phyloP scores from a whole-genome alignment of 2,888 invertebrate genomes.

The Pediacus dermestoides region DNA sequence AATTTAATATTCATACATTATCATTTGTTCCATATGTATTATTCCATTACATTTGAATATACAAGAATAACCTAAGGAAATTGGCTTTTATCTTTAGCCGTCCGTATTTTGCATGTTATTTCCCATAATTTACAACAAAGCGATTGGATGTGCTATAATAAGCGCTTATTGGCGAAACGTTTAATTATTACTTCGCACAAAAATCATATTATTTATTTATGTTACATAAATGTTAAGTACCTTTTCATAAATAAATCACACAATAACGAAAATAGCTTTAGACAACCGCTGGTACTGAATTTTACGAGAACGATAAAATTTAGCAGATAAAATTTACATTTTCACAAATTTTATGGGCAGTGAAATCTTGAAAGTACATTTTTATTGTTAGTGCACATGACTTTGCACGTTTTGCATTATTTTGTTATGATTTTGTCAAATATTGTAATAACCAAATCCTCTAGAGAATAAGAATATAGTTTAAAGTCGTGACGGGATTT shows the following conservation, averaged over 20 bases:
- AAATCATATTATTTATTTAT: too few species aligned
- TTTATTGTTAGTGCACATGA: slow-evolving; percentile 30
- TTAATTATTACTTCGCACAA: too few species aligned
- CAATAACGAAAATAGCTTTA: slow-evolving; percentile 26
- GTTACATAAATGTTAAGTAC: too few species aligned
- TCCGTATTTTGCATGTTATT: too few species aligned
- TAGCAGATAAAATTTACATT: slow-evolving; percentile 40
- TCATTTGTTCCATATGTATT: too few species aligned
- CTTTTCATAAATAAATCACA: slow-evolving; percentile 27
- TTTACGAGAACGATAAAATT: slow-evolving; percentile 36
- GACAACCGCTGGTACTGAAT: slow-evolving; percentile 26
- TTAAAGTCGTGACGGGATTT: slow-evolving; percentile 9
- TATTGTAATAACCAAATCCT: slow-evolving; percentile 14
- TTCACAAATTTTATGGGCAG: slow-evolving; percentile 40
- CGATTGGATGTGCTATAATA: too few species aligned
- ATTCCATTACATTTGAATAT: too few species aligned
- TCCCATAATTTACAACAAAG: too few species aligned
- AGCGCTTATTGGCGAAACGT: too few species aligned
- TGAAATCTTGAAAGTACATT: slow-evolving; percentile 37
- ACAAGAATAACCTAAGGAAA: too few species aligned
- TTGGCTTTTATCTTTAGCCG: too few species aligned
- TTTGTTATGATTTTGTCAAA: slow-evolving; percentile 35
- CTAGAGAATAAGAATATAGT: slow-evolving; percentile 6
- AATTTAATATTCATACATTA: too few species aligned
- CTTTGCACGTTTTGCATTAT: slow-evolving; percentile 29